Conservation (phyloP, 2,888 invertebrate species). For the Drosophila gaucha region DNA sequence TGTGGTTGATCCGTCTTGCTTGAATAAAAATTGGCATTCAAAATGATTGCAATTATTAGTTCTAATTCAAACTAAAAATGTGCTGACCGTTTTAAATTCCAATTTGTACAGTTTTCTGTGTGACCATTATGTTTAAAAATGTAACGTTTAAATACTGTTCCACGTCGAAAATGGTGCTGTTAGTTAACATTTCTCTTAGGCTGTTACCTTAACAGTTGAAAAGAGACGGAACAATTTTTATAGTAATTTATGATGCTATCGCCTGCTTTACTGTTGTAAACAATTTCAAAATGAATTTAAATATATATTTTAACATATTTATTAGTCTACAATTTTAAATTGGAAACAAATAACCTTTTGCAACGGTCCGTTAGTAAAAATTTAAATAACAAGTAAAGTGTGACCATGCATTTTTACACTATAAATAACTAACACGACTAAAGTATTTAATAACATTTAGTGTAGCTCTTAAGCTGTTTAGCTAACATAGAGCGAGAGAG, state of each 20-base stretch:
- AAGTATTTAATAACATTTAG: background rate
- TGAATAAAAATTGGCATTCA: background rate
- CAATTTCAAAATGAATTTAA: background rate
- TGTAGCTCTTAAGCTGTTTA: background rate
- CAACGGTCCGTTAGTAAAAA: background rate
- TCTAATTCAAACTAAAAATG: background rate
- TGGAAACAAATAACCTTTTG: background rate
- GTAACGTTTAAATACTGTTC: constrained; percentile 24
- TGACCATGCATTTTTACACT: background rate
- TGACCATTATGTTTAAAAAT: constrained; percentile 21
- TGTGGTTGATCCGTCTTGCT: no score
- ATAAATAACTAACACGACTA: background rate
- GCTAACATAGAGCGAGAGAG: background rate
- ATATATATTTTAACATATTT: background rate
- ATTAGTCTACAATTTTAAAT: background rate
- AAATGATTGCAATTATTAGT: no score
- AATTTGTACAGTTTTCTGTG: constrained; percentile 1
- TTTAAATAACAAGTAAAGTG: constrained; percentile 10
- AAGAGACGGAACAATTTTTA: background rate
- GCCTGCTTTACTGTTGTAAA: no score
- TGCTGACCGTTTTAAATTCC: background rate
- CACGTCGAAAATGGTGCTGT: background rate
- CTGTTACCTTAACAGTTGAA: constrained; percentile 26
- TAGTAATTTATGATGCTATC: background rate
- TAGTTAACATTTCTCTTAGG: constrained; percentile 30